Percentiles rank a stretch among this genome's conserved stretches.
Conservation (phyloP, 2,888 invertebrate species). For the Danaus chrysippus region DNA sequence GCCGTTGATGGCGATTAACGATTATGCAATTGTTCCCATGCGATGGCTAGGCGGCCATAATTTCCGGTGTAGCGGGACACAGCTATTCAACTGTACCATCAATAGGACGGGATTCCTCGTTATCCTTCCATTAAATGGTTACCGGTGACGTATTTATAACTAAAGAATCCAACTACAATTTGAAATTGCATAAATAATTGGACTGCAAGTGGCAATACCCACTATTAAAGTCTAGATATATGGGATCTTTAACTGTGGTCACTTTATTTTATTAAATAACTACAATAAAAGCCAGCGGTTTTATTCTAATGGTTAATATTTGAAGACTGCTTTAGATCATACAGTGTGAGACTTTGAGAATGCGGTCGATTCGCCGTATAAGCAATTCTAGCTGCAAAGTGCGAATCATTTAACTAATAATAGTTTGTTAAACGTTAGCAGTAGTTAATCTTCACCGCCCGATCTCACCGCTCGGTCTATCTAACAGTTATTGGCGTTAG, state of each 20-base stretch:
- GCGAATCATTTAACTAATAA: constrained; percentile 27
- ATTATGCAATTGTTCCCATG: constrained; percentile 41
- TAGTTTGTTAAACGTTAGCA: constrained; percentile 37
- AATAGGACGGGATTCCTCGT: constrained; percentile 52
- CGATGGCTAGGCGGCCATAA: constrained; percentile 37
- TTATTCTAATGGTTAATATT: too few species aligned
- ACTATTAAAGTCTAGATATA: too few species aligned
- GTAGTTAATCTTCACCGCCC: constrained; percentile 36
- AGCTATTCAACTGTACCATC: constrained; percentile 41
- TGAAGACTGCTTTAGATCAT: too few species aligned
- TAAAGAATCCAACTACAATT: background rate
- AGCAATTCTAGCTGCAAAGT: constrained; percentile 10
- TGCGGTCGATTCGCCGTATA: background rate
- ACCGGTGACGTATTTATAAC: constrained; percentile 28
- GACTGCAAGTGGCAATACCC: too few species aligned
- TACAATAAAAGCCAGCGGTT: too few species aligned
- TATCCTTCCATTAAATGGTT: constrained; percentile 44
- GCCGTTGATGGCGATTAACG: constrained; percentile 23
- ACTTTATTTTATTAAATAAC: too few species aligned
- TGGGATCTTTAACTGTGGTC: too few species aligned
- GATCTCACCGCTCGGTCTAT: constrained; percentile 36
- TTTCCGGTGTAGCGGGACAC: constrained; percentile 42
- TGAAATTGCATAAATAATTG: background rate
- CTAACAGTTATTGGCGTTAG: constrained; percentile 35
- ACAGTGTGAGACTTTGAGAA: too few species aligned